Evolutionary conservation across 1,140 invertebrate genomes (phyloP).

Genomic region (Frieseomelitta varia): DNA sequence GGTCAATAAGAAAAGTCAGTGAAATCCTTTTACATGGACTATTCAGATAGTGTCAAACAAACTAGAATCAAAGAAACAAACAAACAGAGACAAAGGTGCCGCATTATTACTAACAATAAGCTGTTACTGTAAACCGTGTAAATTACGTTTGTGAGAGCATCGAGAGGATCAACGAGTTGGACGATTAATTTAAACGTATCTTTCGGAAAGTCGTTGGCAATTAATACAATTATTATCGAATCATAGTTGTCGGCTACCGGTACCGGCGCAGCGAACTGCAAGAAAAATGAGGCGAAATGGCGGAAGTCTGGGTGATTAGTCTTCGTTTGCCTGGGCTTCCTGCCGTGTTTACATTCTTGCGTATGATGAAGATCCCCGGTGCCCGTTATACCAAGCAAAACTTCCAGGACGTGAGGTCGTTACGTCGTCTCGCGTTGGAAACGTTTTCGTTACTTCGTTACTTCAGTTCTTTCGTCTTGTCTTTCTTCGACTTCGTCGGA

Average conservation of each 20-base stretch:
- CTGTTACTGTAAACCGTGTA: neutral
- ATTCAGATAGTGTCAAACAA: neutral
- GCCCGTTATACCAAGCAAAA: constrained; percentile 49
- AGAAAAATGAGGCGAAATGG: constrained; percentile 47
- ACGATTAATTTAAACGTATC: constrained; percentile 36
- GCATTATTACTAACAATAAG: neutral
- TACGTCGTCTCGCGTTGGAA: constrained; percentile 28
- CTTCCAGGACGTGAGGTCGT: constrained; percentile 43
- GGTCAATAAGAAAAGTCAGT: neutral
- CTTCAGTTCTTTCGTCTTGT: neutral
- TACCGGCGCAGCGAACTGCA: neutral
- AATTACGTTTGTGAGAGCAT: neutral
- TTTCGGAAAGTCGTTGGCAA: constrained; percentile 18
- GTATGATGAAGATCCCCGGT: constrained; percentile 53
- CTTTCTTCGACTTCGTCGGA: neutral
- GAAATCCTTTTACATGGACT: neutral
- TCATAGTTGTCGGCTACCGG: constrained; percentile 28
- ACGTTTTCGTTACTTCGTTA: constrained; percentile 12
- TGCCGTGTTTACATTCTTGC: constrained; percentile 58
- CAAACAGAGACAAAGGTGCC: neutral
- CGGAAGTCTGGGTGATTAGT: constrained; percentile 47
- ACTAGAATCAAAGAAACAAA: neutral
- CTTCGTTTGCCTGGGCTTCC: constrained; percentile 40
- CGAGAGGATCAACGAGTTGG: neutral
- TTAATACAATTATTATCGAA: constrained; percentile 46